A percentile compares a stretch with the other conserved stretches of the same genome.
Evolutionary conservation across 1,140 invertebrate genomes (phyloP).

Genomic region (Drosophila pallidifrons): DNA sequence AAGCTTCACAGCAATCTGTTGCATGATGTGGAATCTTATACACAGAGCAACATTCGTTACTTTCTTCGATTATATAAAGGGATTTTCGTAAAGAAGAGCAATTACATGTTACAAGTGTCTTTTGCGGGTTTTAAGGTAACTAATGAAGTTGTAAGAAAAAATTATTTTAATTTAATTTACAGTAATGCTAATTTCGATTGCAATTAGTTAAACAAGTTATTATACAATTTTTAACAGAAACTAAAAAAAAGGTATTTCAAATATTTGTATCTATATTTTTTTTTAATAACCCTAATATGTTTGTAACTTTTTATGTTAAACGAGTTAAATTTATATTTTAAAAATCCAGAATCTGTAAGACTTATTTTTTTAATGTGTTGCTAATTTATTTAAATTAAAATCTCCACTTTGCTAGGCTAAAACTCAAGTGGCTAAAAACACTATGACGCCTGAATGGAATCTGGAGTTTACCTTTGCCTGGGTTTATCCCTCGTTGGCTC

Average conservation of each 20-base stretch:
- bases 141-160: too few relatives aligned
- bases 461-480: slow-evolving; percentile 85
- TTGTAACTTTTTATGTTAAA: too few relatives aligned
- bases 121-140: slow-evolving; percentile 80
- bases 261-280: too few relatives aligned
- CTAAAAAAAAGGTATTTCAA: too few relatives aligned
- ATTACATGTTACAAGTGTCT: slow-evolving; percentile 82
- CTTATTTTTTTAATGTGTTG: slow-evolving; percentile 25
- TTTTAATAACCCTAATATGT: too few relatives aligned
- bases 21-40: slow-evolving; percentile 72
- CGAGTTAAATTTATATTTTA: too few relatives aligned
- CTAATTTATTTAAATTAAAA: slow-evolving; percentile 9
- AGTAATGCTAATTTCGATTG: too few relatives aligned
- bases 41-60: slow-evolving; percentile 75
- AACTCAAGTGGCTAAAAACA: slow-evolving; percentile 79
- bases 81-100: slow-evolving; percentile 65
- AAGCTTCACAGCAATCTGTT: slow-evolving; percentile 88
- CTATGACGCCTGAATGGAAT: slow-evolving; percentile 85
- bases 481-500: slow-evolving; percentile 85
- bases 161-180: too few relatives aligned
- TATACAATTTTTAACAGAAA: too few relatives aligned
- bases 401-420: slow-evolving; percentile 80
- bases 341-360: background rate
- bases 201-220: too few relatives aligned
- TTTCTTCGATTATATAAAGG: slow-evolving; percentile 68